Evolutionary conservation across 2,888 invertebrate species (phyloP), one percentile per base, ranked within the genome.

Genomic region (Lepeophtheirus nordmannii): DNA sequence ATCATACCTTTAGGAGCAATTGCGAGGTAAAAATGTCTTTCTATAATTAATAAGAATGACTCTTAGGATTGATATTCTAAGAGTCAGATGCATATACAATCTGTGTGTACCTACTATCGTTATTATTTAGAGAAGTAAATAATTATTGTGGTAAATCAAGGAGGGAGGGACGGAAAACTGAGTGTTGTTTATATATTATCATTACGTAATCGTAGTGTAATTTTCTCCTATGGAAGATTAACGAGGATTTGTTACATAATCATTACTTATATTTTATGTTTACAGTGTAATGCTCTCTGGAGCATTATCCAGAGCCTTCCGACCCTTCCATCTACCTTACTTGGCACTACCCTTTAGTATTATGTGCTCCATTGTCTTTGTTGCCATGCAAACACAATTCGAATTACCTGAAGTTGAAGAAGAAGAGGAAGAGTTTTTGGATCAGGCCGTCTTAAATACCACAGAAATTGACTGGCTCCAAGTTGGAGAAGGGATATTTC

Each of bases 281-380:
- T 65, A 10, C 38, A 65, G 65, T 39, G 53, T 65, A 53, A 58
- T 65, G 20, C n/a, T 58, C 11, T 30, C 38, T 37, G 20, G 39
- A n/a, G 58, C 58, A n/a, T 65, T 65, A 20, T 12, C 12, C 39
- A 65, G 37, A n/a, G 20, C 38, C n/a, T 39, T 65, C n/a, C 30
- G 58, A 17, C n/a, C 17, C n/a, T 30, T n/a, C 38, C 57, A 65
- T 53, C 17, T 65, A 10, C 65, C 65, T 7, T 65, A 65, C 20
- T 14, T 65, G 65, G 65, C 65, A 17, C 53, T 65, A 22, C 65
- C 65, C 22, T 65, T 58, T 58, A 65, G 58, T 23, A 30, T 65
- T 46, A 65, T 65, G n/a, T 38, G 38, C 39, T 37, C 58, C 10
- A 58, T 57, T 39, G 23, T 23, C 8, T 65, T 65, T 17, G 58